Conservation (phyloP, 2,113 vertebrate species). For the Vulpes lagopus region DNA sequence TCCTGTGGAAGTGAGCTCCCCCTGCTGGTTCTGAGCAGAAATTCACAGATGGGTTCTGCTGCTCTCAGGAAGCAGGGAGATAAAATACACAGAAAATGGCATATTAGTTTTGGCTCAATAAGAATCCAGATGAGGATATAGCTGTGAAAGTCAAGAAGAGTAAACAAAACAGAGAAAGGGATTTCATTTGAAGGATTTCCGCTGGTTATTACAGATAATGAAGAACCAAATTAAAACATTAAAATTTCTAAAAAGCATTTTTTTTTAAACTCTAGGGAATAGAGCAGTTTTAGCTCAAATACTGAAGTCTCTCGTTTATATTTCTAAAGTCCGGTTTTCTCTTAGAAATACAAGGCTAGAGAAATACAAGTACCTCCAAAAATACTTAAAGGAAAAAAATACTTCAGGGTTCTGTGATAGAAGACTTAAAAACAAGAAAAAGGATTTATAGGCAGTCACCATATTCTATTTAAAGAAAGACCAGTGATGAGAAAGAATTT, state of each 20-base stretch:
- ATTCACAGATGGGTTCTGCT: slow-evolving; percentile 15
- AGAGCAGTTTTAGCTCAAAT: slow-evolving; percentile 54
- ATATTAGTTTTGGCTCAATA: slow-evolving; percentile 33
- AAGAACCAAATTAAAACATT: slow-evolving; percentile 31
- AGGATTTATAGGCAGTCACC: slow-evolving; percentile 44
- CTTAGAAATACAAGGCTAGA: slow-evolving; percentile 54
- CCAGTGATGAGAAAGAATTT: not conserved
- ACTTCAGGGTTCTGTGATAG: not conserved
- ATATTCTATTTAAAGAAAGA: slow-evolving; percentile 47
- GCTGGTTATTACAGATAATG: slow-evolving; percentile 62
- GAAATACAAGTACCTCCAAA: slow-evolving; percentile 40
- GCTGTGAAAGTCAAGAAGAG: slow-evolving; percentile 6
- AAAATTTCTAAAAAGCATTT: not conserved
- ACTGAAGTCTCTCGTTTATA: slow-evolving; percentile 23
- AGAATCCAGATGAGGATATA: slow-evolving; percentile 40
- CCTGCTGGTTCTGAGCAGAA: slow-evolving; percentile 76
- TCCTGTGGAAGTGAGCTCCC: slow-evolving; percentile 78
- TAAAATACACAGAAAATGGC: slow-evolving; percentile 67
- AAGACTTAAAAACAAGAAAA: slow-evolving; percentile 44
- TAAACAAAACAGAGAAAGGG: slow-evolving; percentile 54
- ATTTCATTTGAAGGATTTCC: slow-evolving; percentile 39
- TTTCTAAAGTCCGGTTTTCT: slow-evolving; percentile 56
- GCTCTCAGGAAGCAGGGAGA: not conserved
- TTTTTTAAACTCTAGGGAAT: not conserved
- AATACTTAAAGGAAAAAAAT: slow-evolving; percentile 18